Base-by-base conservation (phyloP, 2,888 invertebrate genomes). In the Caenorhabditis zanzibari region DNA sequence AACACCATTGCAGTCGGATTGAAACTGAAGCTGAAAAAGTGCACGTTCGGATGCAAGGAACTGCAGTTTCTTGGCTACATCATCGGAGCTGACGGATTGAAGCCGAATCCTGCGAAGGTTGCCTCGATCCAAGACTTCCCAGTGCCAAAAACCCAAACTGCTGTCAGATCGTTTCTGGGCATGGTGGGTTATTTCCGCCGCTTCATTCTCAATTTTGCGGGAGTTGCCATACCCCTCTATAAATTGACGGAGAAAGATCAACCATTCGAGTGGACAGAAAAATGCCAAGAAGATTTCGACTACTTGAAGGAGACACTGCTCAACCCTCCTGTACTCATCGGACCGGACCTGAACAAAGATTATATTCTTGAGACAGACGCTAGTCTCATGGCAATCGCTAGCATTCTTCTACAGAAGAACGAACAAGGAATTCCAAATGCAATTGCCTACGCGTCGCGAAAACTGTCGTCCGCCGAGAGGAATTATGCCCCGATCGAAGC, bases 151-250 rank as follows among this genome's bases (percentile, higher is more conserved):
- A 71, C 75, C 1, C 26, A 35, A 22, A 76, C 75, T 2, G 80
- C 56, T 22, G 61, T 85, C 12, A 22, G 85, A 38, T n/a, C 16
- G 12, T 89, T 81, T 54, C 22, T 88, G 7, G 89, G 89, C 28
- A 63, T 79, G 24, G 28, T 54, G 0, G 54, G 54, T n/a, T 89
- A 86, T 61, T 87, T 85, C 44, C 74, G 89, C 1, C 19, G 69
- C n/a, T 89, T 86, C 54, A 73, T 89, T 12, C 16, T 35, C 10
- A 28, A 69, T 19, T 89, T 75, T 56, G 88, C 89, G 0, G 56
- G 24, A 12, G 73, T 86, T 0, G 81, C 84, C 0, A 38, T 22
- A 5, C 85, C 86, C 0, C 79, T 89, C 14, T 24, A 81, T 32
- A 69, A 81, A 1, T 68, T 89, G 5, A 86, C 85, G 5, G 63